Percentiles rank a stretch among this genome's conserved stretches.
Evolutionary conservation across 2,797 vertebrate genomes (phyloP).

Genomic region (Apogon hyalosoma): DNA sequence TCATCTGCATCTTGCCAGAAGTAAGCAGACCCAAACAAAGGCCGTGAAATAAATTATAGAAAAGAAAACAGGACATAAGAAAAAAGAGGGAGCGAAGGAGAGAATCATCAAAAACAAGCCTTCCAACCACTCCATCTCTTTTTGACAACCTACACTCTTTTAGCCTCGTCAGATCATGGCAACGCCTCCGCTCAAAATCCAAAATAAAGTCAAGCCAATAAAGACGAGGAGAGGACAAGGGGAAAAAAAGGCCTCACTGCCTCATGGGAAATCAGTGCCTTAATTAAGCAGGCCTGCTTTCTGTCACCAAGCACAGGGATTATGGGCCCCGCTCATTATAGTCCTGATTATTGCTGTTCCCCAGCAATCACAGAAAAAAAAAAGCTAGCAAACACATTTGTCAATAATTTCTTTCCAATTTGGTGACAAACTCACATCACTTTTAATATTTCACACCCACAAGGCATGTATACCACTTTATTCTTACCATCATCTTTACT

Average conservation of each 20-base stretch:
- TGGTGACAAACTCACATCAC: conserved; percentile 54
- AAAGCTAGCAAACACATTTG: conserved; percentile 72
- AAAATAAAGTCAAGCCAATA: conserved; percentile 57
- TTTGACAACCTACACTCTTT: neutral
- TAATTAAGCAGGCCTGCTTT: conserved; percentile 82
- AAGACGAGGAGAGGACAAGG: conserved; percentile 45
- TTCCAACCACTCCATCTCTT: neutral
- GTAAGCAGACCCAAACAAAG: neutral
- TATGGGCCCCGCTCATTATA: conserved; percentile 74
- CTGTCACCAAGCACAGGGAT: conserved; percentile 76
- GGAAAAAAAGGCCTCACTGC: conserved; percentile 49
- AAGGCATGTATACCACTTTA: neutral
- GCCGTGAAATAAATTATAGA: neutral
- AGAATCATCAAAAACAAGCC: conserved; percentile 4
- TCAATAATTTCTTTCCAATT: conserved; percentile 73
- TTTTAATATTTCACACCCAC: conserved; percentile 52
- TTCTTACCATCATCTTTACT: neutral
- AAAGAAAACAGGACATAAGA: neutral
- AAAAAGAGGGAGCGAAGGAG: too few relatives aligned
- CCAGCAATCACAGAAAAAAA: conserved; percentile 69
- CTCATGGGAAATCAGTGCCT: conserved; percentile 83
- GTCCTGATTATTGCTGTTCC: conserved; percentile 80
- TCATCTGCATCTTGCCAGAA: conserved; percentile 16
- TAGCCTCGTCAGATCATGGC: conserved; percentile 25
- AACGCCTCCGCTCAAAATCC: conserved; percentile 38